Evolutionary conservation across 1,140 invertebrate species (phyloP), one percentile per base, ranked within the genome.

Genomic region (Oncopeltus fasciatus): DNA sequence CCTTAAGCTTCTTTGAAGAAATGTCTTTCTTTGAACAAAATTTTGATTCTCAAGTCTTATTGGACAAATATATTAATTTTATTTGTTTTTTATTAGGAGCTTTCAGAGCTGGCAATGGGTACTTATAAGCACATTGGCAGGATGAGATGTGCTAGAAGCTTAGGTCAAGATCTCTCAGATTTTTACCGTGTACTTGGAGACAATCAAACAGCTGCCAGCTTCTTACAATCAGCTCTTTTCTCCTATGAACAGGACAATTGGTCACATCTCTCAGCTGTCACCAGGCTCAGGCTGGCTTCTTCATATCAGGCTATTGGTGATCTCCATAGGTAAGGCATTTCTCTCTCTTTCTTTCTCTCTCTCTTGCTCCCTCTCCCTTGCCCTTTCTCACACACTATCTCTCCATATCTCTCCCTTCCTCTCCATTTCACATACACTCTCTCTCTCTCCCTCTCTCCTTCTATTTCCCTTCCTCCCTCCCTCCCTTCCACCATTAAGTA

Each of bases 91-190:
- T n/a, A n/a, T n/a, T 66, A 83, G 81, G 93, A 96, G 73, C 75
- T 97, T 47, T 89, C 92, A 9, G 95, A 98, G 74, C 75, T 96
- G 62, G 92, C 93, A 0, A 95, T 96, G 82, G 91, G 93, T 47
- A 97, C 93, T 0, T 97, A 91, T 70, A 98, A 98, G 72, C 92
- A 97, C 74, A 92, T 96, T 67, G 84, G 90, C 8, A 81, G 92
- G 53, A 78, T 89, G 60, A 76, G 91, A 64, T 90, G 83, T 43
- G 93, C 94, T 0, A 80, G 91, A 57, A 78, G 88, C 18, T 88
- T 97, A 62, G 94, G 94, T 0, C 80, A 85, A 64, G 88, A 95
- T 71, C 72, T 98, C 20, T 92, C 94, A 0, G 79, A 83, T 27
- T 95, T 96, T 72, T 95, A 97, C 71, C 84, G 90, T 67, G 83